Base-by-base conservation (phyloP, 2,888 invertebrate species). In the Helicoverpa assulta region DNA sequence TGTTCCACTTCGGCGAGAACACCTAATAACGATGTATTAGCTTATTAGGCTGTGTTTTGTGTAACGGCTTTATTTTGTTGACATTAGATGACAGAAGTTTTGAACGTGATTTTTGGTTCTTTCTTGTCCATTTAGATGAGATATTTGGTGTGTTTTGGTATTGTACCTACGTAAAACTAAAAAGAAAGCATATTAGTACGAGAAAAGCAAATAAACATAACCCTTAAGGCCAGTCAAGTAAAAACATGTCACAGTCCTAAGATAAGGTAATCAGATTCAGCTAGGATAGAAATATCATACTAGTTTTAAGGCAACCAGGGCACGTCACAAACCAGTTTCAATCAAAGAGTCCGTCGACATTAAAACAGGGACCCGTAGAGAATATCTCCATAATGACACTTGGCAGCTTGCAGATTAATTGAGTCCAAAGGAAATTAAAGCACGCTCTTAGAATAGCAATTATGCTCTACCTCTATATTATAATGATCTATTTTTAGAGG, bases 351-450 rank as follows among this genome's bases (percentile, higher is more conserved):
- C 19, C 43, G 37, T 61, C 50, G 53, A 73, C 12, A 59, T 70
- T 56, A 51, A 64, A 53, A 51, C 33, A 52, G 6, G 12, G 33
- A 26, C 18, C 18, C 10, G 14, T 50, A 55, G 29, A 21, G 55
- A 58, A 62, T 62, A 70, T 40, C 60, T 60, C 29, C 18, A 55
- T 85, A 86, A 89, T 86, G 80, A 84, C 81, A 80, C 66, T 74
- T 81, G 82, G 85, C 87, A 86, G 84, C 71, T 83, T 86, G 83
- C 67, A 83, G 82, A 86, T 88, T 88, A 88, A 89, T 89, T 86
- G 83, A 74, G 79, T 81, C 77, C 67, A 63, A 84, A 90, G 89
- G 88, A 89, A 90, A 90, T 91, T 90, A 88, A 91, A 90, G 87
- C 85, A 78, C 85, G 85, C 86, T 85, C 81, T 83, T 85, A 81